A percentile compares a stretch with the other conserved stretches of the same genome.
phyloP scores from a whole-genome alignment of 2,888 invertebrate species.

The Limnephilus auricula region DNA sequence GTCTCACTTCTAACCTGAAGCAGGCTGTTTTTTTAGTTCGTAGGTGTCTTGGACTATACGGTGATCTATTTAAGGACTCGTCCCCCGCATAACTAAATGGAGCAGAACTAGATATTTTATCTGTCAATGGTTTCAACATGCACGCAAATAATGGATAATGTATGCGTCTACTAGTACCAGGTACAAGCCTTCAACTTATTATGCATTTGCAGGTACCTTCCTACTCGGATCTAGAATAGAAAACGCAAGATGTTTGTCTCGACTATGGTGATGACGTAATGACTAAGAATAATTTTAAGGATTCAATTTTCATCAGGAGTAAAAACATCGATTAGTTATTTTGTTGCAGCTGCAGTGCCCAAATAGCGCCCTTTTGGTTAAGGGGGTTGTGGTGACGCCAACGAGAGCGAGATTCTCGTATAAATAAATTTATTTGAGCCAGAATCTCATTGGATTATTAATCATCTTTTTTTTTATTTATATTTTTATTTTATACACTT shows the following conservation, averaged over 20 bases:
- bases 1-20: no score
- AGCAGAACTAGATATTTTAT: not conserved
- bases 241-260: not conserved
- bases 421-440: no score
- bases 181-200: not conserved
- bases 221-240: not conserved
- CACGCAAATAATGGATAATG: not conserved
- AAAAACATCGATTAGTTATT: no score
- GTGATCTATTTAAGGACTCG: not conserved
- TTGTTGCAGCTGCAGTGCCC: no score
- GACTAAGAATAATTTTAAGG: not conserved
- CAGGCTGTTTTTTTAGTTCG: no score
- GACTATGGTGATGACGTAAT: not conserved
- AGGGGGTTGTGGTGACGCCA: no score
- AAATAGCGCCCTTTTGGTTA: no score
- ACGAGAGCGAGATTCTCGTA: no score
- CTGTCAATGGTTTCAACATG: not conserved
- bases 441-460: no score
- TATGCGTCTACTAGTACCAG: not conserved
- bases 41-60: not conserved
- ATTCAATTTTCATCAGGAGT: not conserved
- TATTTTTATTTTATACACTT: no score
- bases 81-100: not conserved
- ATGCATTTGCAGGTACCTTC: not conserved
- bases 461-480: no score